Percentiles rank a stretch among this genome's conserved stretches.
Evolutionary conservation across 1,140 invertebrate genomes (phyloP).

Genomic region (Camponotus vicinus): DNA sequence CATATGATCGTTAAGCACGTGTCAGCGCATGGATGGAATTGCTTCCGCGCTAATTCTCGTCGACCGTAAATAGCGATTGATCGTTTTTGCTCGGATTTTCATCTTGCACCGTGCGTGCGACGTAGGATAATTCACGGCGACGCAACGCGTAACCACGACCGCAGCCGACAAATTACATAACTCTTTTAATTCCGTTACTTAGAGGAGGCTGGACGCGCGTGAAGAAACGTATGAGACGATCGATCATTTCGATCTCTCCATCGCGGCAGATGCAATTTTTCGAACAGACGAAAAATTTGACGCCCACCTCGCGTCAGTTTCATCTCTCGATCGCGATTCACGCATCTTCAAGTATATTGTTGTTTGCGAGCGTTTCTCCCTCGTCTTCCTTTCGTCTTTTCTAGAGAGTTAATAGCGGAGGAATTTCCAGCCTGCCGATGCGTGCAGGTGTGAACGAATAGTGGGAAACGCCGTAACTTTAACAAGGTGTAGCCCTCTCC

Average conservation of each 20-base stretch:
- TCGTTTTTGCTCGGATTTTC: constrained; percentile 15
- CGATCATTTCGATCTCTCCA: not conserved
- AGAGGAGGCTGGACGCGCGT: not conserved
- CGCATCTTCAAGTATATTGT: not conserved
- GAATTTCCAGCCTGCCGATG: constrained; percentile 17
- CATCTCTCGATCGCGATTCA: not conserved
- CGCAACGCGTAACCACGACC: constrained; percentile 45
- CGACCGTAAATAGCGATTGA: constrained; percentile 29
- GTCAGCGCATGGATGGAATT: constrained; percentile 17
- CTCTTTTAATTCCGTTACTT: constrained; percentile 53
- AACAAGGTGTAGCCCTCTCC: constrained; percentile 35
- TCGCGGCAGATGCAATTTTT: constrained; percentile 20
- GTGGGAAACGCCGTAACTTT: constrained; percentile 33
- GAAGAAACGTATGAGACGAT: not conserved
- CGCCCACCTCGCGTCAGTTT: no score
- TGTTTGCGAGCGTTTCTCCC: not conserved
- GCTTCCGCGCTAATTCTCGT: constrained; percentile 23
- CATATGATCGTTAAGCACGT: constrained; percentile 9
- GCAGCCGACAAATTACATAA: constrained; percentile 61
- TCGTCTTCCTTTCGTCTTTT: not conserved
- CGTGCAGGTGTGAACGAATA: not conserved
- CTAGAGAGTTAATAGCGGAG: constrained; percentile 49
- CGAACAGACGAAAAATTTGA: constrained; percentile 15
- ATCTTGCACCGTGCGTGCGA: not conserved
- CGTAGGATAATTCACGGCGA: constrained; percentile 40